Base-by-base conservation (phyloP, 2,113 vertebrate species). In the Oriolus oriolus region DNA sequence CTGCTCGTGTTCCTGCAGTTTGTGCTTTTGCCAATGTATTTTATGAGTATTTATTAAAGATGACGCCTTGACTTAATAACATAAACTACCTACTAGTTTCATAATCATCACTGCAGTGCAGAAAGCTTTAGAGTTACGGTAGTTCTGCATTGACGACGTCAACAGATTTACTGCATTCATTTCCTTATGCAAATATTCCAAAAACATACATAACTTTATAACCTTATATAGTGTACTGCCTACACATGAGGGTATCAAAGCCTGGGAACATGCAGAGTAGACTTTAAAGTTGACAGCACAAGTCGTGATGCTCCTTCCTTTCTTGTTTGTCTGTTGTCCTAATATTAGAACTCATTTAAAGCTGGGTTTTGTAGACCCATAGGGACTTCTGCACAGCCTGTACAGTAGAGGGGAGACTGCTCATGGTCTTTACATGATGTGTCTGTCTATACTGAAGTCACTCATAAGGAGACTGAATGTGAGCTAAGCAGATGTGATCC, bases 81-180 rank as follows among this genome's bases (percentile, higher is more conserved):
- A 95, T 95, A 98, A 98, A 97, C 96, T 97, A 97, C 22, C 86
- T 93, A 91, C 96, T 94, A 97, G 97, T 98, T 98, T 98, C 97
- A 97, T 97, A 98, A 98, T 97, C 96, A 97, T 98, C 91, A 95
- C 96, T 97, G 97, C 97, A 97, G 95, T 97, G 96, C 97, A 97
- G 95, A 97, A 98, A 92, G 95, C 96, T 95, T 96, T 95, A 94
- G 96, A 97, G 95, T 90, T 95, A 94, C 39, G 59, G 96, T 80
- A 95, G 89, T 93, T 98, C 89, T 96, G 94, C 81, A 94, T 92
- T 92, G 96, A 96, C 27, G 69, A 91, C 71, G 4, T 95, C 93
- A 95, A 87, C 68, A 96, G 84, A 97, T 94, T 94, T 77, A 96
- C 89, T 95, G 93, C 86, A 95, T 97, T 96, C 88, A 95, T 97